These are phyloP conservation scores for Drosophila mauritiana DNA, from an alignment of 1,140 invertebrate species.

Conservation along the genomic window DNA sequence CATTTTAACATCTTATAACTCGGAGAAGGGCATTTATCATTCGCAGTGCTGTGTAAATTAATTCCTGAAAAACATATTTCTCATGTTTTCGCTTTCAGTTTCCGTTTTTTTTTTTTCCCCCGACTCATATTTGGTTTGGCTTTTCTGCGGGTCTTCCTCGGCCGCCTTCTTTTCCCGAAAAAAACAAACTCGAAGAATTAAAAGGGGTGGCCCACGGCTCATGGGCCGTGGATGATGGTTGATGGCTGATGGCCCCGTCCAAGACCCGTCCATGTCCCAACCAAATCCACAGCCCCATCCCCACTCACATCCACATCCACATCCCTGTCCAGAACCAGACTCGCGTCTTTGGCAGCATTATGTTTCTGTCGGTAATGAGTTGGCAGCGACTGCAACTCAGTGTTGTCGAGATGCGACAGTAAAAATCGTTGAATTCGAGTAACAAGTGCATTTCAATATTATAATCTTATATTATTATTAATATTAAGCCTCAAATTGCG, in stretches of 20 bases:
- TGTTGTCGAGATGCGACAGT: background rate
- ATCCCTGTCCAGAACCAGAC: constrained; percentile 44
- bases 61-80: constrained; percentile 24
- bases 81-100: constrained; percentile 66
- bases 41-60: background rate
- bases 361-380: constrained; percentile 49
- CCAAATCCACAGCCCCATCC: background rate
- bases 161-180: constrained; percentile 9
- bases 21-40: constrained; percentile 10
- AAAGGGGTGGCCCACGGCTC: constrained; percentile 50
- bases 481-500: too few species aligned
- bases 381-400: constrained; percentile 21
- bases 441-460: too few species aligned
- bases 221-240: constrained; percentile 32
- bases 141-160: constrained; percentile 60
- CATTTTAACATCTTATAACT: too few species aligned
- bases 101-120: constrained; percentile 26
- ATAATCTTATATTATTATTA: too few species aligned
- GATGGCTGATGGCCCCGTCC: constrained; percentile 22
- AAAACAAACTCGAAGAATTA: background rate
- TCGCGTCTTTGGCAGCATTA: constrained; percentile 41
- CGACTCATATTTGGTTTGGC: constrained; percentile 39
- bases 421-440: background rate
- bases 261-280: background rate
- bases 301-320: constrained; percentile 2